phyloP scores from a whole-genome alignment of 2,113 vertebrate genomes.

The Chelonoidis abingdonii region DNA sequence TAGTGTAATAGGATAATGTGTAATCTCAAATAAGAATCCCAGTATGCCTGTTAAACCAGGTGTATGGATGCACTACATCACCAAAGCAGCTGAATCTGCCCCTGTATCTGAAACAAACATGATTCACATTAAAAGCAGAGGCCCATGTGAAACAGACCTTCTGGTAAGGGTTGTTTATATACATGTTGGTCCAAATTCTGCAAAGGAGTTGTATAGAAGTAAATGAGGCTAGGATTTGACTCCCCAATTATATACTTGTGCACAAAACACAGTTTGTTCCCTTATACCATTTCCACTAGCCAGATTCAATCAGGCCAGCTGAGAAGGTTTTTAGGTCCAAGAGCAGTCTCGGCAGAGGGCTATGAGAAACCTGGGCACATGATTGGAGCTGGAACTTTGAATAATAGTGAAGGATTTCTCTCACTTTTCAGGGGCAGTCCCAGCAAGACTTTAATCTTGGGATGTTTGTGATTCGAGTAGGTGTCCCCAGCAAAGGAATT shows the following conservation, averaged over 20 bases:
- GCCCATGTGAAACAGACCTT: neutral
- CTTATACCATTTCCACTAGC: neutral
- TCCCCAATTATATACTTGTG: too few species aligned
- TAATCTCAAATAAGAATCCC: neutral
- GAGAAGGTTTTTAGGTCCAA: neutral
- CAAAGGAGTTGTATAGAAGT: too few species aligned
- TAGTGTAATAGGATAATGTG: neutral
- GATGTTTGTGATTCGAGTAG: neutral
- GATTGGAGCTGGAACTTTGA: neutral
- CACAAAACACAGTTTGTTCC: too few species aligned
- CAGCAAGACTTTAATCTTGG: neutral
- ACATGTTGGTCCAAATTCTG: neutral
- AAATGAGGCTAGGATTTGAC: too few species aligned
- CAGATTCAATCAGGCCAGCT: neutral
- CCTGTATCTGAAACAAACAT: neutral
- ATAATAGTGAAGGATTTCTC: neutral
- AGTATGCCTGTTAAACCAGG: neutral
- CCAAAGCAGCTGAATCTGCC: neutral
- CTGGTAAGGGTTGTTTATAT: neutral
- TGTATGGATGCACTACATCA: neutral
- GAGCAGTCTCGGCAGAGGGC: neutral
- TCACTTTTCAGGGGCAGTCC: neutral
- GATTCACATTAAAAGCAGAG: neutral
- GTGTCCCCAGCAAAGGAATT: neutral
- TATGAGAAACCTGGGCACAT: neutral